These are phyloP conservation scores for Tricholauxania praeusta DNA, from an alignment of 2,888 invertebrate species.

Conservation along the genomic window DNA sequence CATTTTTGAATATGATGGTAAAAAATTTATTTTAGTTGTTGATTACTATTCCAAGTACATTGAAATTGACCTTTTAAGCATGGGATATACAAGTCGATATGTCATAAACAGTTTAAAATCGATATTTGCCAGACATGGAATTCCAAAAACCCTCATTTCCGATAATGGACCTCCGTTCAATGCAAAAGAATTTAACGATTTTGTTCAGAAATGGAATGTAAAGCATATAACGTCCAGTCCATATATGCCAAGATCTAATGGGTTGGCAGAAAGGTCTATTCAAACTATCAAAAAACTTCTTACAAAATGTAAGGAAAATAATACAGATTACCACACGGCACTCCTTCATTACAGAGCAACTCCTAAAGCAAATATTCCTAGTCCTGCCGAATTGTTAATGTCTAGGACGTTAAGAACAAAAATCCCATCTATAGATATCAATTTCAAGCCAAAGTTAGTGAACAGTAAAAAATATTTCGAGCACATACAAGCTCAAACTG, in stretches of 20 bases:
- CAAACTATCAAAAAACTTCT: conserved; percentile 42
- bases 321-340: conserved; percentile 36
- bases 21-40: conserved; percentile 15
- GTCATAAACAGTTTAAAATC: conserved; percentile 23
- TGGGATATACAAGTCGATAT: conserved; percentile 24
- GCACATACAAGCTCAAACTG: too few species aligned
- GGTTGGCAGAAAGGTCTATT: conserved; percentile 44
- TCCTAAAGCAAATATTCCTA: conserved; percentile 30
- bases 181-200: conserved; percentile 9
- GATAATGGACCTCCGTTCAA: not conserved
- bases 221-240: conserved; percentile 43
- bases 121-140: not conserved
- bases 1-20: conserved; percentile 29
- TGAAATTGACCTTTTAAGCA: conserved; percentile 34
- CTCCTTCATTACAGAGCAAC: conserved; percentile 37
- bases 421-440: not conserved
- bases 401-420: conserved; percentile 29
- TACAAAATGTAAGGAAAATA: conserved; percentile 31
- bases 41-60: conserved; percentile 32
- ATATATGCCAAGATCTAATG: conserved; percentile 45
- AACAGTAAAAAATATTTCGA: too few species aligned
- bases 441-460: too few species aligned
- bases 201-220: conserved; percentile 39
- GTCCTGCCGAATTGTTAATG: conserved; percentile 39
- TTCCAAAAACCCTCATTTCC: too few species aligned